These are phyloP conservation scores for Xiphorhynchus erythropygius DNA, from an alignment of 2,797 vertebrate genomes.

Conservation along the genomic window DNA sequence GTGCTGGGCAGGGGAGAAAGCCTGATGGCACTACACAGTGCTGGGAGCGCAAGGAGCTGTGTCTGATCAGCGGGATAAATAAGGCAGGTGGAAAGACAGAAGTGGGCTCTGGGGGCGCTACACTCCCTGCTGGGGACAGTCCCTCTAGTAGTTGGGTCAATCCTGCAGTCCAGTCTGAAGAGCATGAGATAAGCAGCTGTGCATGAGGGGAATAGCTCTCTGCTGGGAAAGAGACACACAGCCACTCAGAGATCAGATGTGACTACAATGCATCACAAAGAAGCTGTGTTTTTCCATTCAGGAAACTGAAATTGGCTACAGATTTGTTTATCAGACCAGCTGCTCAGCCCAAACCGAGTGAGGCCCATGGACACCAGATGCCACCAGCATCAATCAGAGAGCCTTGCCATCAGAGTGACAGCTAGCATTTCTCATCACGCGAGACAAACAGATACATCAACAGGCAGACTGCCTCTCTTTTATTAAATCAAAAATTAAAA, in stretches of 20 bases:
- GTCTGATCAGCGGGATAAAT: background rate
- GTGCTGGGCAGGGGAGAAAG: background rate
- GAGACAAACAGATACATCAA: constrained; percentile 1
- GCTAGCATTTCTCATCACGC: background rate
- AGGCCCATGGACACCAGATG: constrained; percentile 47
- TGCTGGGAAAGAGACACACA: background rate
- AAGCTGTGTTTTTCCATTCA: constrained; percentile 67
- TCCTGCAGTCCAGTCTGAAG: background rate
- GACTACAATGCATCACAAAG: constrained; percentile 60
- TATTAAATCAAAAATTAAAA: background rate
- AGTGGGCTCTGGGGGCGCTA: background rate
- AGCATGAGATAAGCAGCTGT: constrained; percentile 47
- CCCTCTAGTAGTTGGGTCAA: background rate
- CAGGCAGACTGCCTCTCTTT: background rate
- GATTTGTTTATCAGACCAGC: constrained; percentile 66
- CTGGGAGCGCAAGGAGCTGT: background rate
- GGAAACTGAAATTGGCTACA: constrained; percentile 54
- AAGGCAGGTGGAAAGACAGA: background rate
- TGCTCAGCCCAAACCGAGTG: background rate
- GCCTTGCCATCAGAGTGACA: background rate
- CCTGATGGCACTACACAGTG: background rate
- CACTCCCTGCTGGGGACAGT: background rate
- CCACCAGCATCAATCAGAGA: constrained; percentile 30
- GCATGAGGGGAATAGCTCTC: constrained; percentile 32
- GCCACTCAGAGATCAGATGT: constrained; percentile 37